Conservation (phyloP, 1,140 invertebrate genomes). For the Penaeus vannamei region DNA sequence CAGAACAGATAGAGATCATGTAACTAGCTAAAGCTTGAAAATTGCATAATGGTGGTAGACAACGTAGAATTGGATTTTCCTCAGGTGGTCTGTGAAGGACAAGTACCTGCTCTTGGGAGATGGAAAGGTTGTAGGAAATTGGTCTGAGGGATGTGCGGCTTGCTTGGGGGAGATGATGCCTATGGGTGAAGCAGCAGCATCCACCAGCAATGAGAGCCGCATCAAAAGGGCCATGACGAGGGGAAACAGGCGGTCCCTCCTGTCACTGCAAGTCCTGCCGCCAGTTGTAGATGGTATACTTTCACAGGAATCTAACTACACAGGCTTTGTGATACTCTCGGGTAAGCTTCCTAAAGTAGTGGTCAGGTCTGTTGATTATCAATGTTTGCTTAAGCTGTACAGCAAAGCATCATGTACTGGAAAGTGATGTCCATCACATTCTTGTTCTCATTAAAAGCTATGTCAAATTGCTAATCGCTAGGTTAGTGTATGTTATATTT, state of each 20-base stretch:
- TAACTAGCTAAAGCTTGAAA: neutral
- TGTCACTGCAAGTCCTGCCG: conserved; percentile 38
- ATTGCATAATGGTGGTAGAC: neutral
- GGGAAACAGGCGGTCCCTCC: conserved; percentile 29
- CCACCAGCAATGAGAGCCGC: neutral
- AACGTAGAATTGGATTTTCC: conserved; percentile 12
- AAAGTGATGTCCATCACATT: no score
- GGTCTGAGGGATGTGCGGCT: conserved; percentile 55
- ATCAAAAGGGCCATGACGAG: conserved; percentile 23
- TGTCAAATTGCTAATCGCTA: no score
- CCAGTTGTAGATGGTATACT: conserved; percentile 62
- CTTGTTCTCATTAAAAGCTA: no score
- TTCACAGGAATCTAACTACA: conserved; percentile 63
- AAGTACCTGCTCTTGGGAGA: conserved; percentile 61
- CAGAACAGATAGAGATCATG: neutral
- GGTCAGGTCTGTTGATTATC: neutral
- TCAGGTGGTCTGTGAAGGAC: conserved; percentile 55
- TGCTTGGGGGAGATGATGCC: conserved; percentile 50
- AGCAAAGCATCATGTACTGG: no score
- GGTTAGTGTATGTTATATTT: no score
- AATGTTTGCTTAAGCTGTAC: neutral
- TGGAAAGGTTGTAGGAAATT: conserved; percentile 57
- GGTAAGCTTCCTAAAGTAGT: conserved; percentile 40
- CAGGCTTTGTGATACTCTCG: conserved; percentile 64
- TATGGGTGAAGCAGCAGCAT: conserved; percentile 18